These are phyloP conservation scores for Cecidostiba fungosa DNA, from an alignment of 2,888 invertebrate genomes.

Conservation along the genomic window DNA sequence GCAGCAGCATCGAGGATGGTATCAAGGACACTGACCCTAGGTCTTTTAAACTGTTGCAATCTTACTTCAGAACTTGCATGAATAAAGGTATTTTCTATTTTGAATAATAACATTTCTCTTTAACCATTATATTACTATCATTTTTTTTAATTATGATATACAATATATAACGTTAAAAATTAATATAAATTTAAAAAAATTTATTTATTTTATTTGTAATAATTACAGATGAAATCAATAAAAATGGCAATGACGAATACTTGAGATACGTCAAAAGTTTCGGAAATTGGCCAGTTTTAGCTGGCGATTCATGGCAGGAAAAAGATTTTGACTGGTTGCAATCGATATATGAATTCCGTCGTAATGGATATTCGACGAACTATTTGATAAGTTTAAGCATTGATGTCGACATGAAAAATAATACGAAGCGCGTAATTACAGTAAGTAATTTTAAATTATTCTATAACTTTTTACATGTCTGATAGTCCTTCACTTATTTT, in stretches of 20 bases:
- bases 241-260: too few species aligned
- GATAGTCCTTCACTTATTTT: background rate
- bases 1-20: slow-evolving; percentile 86
- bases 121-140: too few species aligned
- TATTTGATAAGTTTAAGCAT: slow-evolving; percentile 93
- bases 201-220: too few species aligned
- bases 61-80: slow-evolving; percentile 93
- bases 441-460: slow-evolving; percentile 82
- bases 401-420: slow-evolving; percentile 89
- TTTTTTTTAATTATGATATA: too few species aligned
- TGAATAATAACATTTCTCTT: slow-evolving; percentile 82
- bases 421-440: slow-evolving; percentile 90
- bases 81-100: slow-evolving; percentile 85
- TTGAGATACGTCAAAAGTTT: too few species aligned
- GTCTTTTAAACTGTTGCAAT: slow-evolving; percentile 89
- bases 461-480: too few species aligned
- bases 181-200: too few species aligned
- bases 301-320: slow-evolving; percentile 88
- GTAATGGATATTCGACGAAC: slow-evolving; percentile 91
- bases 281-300: slow-evolving; percentile 93
- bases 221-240: too few species aligned
- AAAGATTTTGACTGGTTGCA: slow-evolving; percentile 89
- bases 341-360: slow-evolving; percentile 90
- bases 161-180: too few species aligned
- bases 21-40: slow-evolving; percentile 82